These are phyloP conservation scores for Polymixis flavicincta DNA, from an alignment of 2,888 invertebrate species.

Conservation along the genomic window DNA sequence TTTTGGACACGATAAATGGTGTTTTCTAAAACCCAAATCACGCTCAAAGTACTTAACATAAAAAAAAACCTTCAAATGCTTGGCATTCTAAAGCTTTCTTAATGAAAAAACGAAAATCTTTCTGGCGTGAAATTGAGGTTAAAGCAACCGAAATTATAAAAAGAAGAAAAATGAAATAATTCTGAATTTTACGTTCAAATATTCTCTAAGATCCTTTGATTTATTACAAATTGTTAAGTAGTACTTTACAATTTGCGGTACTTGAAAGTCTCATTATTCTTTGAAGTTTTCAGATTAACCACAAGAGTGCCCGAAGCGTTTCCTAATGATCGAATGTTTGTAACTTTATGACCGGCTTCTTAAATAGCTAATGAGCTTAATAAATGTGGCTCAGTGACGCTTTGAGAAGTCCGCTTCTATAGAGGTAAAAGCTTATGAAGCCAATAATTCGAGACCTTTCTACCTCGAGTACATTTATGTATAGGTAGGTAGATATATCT, in stretches of 20 bases:
- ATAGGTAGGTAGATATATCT: background rate
- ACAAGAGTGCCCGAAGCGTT: slow-evolving; percentile 18
- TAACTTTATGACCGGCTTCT: slow-evolving; percentile 20
- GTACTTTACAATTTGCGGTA: background rate
- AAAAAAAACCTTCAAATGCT: background rate
- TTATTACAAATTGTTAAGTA: slow-evolving; percentile 16
- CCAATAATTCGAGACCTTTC: background rate
- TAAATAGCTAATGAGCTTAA: slow-evolving; percentile 13
- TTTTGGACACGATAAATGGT: background rate
- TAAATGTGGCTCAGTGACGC: background rate
- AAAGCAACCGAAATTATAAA: slow-evolving; percentile 22
- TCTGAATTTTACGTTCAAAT: background rate
- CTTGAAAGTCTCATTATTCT: slow-evolving; percentile 22
- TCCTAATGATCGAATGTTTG: slow-evolving; percentile 27
- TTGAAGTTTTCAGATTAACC: slow-evolving; percentile 30
- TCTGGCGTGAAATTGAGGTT: slow-evolving; percentile 17
- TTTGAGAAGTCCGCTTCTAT: background rate
- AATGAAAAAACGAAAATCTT: background rate
- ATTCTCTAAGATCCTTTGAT: slow-evolving; percentile 30
- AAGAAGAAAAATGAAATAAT: slow-evolving; percentile 8
- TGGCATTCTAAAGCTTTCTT: background rate
- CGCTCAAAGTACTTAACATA: background rate
- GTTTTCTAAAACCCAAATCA: background rate
- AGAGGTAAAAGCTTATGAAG: background rate
- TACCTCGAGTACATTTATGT: background rate